Conservation (phyloP, 2,888 invertebrate genomes). For the Sympetrum striolatum region DNA sequence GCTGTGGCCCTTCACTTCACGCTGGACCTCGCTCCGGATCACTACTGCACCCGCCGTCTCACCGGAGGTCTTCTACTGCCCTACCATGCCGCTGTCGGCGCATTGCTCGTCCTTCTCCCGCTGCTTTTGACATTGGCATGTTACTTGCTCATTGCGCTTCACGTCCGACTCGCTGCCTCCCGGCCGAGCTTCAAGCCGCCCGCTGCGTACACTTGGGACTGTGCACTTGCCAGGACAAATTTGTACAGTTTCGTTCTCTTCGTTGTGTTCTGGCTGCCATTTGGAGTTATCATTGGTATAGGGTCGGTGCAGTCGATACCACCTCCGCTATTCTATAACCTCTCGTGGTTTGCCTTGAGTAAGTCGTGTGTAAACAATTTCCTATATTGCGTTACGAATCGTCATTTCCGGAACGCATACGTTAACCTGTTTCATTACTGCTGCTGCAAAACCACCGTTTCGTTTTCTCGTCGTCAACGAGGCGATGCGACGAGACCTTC, state of each 20-base stretch:
- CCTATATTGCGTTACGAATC: slow-evolving; percentile 70
- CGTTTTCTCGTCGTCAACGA: slow-evolving; percentile 69
- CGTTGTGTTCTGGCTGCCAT: slow-evolving; percentile 73
- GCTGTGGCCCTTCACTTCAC: slow-evolving; percentile 70
- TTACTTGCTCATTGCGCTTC: slow-evolving; percentile 63
- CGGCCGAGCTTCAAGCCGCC: slow-evolving; percentile 70
- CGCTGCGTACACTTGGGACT: slow-evolving; percentile 69
- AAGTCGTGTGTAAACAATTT: slow-evolving; percentile 74
- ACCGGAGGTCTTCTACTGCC: slow-evolving; percentile 61
- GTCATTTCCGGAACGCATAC: slow-evolving; percentile 74
- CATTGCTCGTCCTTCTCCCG: slow-evolving; percentile 68
- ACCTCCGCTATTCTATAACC: slow-evolving; percentile 68
- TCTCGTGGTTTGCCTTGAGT: slow-evolving; percentile 73
- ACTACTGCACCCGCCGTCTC: slow-evolving; percentile 65
- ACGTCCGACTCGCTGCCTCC: slow-evolving; percentile 63
- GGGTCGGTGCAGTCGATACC: slow-evolving; percentile 63
- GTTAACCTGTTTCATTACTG: slow-evolving; percentile 79
- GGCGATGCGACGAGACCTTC: slow-evolving; percentile 58
- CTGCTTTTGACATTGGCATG: slow-evolving; percentile 64
- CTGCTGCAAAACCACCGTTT: slow-evolving; percentile 78
- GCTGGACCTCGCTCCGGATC: slow-evolving; percentile 68
- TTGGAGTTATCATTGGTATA: slow-evolving; percentile 67
- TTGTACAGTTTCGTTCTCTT: slow-evolving; percentile 70
- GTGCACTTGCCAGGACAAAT: slow-evolving; percentile 69
- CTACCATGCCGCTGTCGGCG: slow-evolving; percentile 66